Percentiles rank a stretch among this genome's conserved stretches.
These are phyloP conservation scores for Nibea coibor DNA, from an alignment of 2,113 vertebrate genomes.

Conservation along the genomic window DNA sequence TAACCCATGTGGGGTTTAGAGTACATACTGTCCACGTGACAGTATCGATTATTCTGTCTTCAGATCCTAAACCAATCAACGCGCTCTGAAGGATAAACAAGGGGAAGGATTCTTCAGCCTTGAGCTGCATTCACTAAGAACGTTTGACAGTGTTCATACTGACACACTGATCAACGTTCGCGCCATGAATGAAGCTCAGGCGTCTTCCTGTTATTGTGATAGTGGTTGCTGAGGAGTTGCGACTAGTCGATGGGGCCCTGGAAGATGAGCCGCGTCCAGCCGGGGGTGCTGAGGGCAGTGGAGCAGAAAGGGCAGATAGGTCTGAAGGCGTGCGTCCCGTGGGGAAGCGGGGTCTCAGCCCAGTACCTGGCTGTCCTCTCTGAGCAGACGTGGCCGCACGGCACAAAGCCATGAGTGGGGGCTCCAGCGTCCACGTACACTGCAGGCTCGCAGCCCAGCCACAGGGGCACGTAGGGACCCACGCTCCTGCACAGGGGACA, in stretches of 20 bases:
- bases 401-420: slow-evolving; percentile 93
- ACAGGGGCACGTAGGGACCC: slow-evolving; percentile 96
- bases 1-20: background rate
- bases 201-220: slow-evolving; percentile 43
- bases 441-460: slow-evolving; percentile 95
- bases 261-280: slow-evolving; percentile 95
- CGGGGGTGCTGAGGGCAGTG: slow-evolving; percentile 88
- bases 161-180: slow-evolving; percentile 25
- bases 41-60: background rate
- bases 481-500: slow-evolving; percentile 96
- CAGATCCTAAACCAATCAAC: slow-evolving; percentile 41
- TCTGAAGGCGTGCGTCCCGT: slow-evolving; percentile 97
- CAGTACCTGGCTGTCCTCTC: slow-evolving; percentile 96
- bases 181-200: slow-evolving; percentile 54
- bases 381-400: slow-evolving; percentile 97
- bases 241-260: slow-evolving; percentile 95
- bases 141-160: background rate
- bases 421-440: slow-evolving; percentile 95
- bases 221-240: slow-evolving; percentile 28
- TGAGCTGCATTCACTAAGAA: slow-evolving; percentile 57
- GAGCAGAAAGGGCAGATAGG: slow-evolving; percentile 98
- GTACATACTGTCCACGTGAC: slow-evolving; percentile 5
- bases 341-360: slow-evolving; percentile 95
- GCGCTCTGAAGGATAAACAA: slow-evolving; percentile 64
- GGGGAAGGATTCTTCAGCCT: slow-evolving; percentile 36